Base-by-base conservation (phyloP, 2,797 vertebrate species). In the Anabacerthia variegaticeps region DNA sequence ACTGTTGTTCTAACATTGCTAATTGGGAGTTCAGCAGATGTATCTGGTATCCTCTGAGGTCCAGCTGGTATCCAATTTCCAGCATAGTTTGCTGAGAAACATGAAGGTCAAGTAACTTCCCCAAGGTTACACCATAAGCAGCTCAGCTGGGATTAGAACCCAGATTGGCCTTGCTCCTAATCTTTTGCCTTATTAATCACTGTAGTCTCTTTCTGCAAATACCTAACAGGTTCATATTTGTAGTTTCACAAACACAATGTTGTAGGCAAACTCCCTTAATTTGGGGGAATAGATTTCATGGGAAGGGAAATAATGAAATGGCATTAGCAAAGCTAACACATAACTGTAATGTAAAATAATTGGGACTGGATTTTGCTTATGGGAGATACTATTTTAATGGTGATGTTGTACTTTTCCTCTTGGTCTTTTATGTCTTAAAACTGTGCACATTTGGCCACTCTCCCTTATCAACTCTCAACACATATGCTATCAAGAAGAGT, bases 51-150 rank as follows among this genome's bases (percentile, higher is more conserved):
- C 90, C 93, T 80, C 93, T 5, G 5, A 95, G 91, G 85, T 88
- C 80, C 93, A 95, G 85, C 90, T 95, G 92, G 92, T 86, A 83
- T 95, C 94, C 48, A 77, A 30, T 96, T 96, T 96, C 80, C 85
- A 93, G 80, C n/a, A 74, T 67, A 95, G 46, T 90, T 93, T 90
- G 54, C 76, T 85, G 63, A 85, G 85, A 93, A 95, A 94, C 56
- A n/a, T 65, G 74, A 94, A 96, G 96, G 96, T 96, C 95, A 93
- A 94, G 92, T 96, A 93, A 94, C 83, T 91, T 96, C 94, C 74
- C 85, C 94, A 93, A 95, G 93, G 93, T 95, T 95, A 82, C n/a
- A 88, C 30, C 6, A 0, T 97, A 96, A 97, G 76, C 95, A 88
- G 95, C 94, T 96, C 96, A 96, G 2, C 12, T 89, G 95, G 96